Conservation (phyloP, 35 echinoderm and acorn worm genomes). For the Apostichopus parvimensis region DNA sequence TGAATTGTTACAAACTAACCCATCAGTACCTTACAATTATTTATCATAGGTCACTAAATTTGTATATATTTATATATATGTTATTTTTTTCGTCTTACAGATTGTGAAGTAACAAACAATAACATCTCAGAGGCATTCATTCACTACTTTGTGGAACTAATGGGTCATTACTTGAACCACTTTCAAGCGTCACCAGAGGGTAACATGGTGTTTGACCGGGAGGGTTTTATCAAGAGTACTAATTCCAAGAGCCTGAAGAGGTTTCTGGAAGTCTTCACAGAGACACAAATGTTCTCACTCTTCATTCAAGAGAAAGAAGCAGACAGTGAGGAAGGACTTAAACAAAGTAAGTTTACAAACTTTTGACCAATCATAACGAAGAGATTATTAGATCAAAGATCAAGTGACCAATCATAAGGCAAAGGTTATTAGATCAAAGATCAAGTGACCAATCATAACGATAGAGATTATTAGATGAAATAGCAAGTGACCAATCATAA, state of each 20-base stretch:
- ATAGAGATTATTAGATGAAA: too few species aligned
- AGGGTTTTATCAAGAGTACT: conserved; percentile 75
- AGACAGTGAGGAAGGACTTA: conserved; percentile 72
- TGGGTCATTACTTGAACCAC: conserved; percentile 92
- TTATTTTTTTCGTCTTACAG: conserved; percentile 38
- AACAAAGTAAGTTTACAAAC: conserved; percentile 67
- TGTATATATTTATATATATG: background rate
- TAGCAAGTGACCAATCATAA: too few species aligned
- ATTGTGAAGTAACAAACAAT: conserved; percentile 69
- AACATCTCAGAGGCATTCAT: conserved; percentile 90
- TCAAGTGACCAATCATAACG: too few species aligned
- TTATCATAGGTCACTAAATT: too few species aligned
- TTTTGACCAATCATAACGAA: too few species aligned
- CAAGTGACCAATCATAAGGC: too few species aligned
- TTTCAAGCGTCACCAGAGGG: conserved; percentile 65
- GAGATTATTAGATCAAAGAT: too few species aligned
- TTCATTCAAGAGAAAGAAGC: conserved; percentile 97
- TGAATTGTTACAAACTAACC: too few species aligned
- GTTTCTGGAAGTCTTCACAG: conserved; percentile 94
- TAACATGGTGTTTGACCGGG: conserved; percentile 76
- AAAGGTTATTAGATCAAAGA: too few species aligned
- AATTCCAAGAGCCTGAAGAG: conserved; percentile 73
- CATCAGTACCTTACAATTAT: too few species aligned
- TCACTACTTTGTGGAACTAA: conserved; percentile 84
- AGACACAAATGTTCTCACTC: conserved; percentile 97